Conservation (phyloP, 2,113 vertebrate genomes). For the Myotis brandtii region DNA sequence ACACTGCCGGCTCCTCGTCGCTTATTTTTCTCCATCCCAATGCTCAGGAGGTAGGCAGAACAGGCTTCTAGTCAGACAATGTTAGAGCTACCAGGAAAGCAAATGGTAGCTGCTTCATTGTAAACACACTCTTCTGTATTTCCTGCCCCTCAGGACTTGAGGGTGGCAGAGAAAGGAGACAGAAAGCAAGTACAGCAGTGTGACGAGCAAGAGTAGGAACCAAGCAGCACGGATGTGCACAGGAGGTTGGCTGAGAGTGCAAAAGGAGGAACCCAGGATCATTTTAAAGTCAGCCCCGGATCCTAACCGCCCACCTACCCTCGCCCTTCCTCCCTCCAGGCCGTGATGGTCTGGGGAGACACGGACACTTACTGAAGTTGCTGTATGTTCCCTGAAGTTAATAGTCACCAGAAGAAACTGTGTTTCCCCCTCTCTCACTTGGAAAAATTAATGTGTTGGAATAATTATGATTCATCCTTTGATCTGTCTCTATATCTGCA, state of each 20-base stretch:
- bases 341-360: not conserved
- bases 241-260: not conserved
- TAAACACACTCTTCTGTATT: not conserved
- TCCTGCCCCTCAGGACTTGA: not conserved
- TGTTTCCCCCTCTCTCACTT: conserved; percentile 55
- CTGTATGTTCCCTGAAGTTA: conserved; percentile 27
- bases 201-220: not conserved
- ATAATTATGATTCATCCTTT: conserved; percentile 78
- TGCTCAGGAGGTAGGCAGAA: not conserved
- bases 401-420: conserved; percentile 53
- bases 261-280: not conserved
- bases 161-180: not conserved
- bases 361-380: not conserved
- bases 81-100: not conserved
- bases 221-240: not conserved
- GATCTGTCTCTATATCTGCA: conserved; percentile 72
- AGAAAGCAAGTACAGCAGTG: not conserved
- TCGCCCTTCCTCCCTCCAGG: not conserved
- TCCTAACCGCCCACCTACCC: not conserved
- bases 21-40: not conserved
- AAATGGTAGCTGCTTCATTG: not conserved
- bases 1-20: no score
- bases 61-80: not conserved
- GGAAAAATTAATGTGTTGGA: conserved; percentile 69
- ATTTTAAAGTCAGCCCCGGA: not conserved